Conservation (phyloP, 35 echinoderm and acorn worm species). For the Apostichopus japonicus region DNA sequence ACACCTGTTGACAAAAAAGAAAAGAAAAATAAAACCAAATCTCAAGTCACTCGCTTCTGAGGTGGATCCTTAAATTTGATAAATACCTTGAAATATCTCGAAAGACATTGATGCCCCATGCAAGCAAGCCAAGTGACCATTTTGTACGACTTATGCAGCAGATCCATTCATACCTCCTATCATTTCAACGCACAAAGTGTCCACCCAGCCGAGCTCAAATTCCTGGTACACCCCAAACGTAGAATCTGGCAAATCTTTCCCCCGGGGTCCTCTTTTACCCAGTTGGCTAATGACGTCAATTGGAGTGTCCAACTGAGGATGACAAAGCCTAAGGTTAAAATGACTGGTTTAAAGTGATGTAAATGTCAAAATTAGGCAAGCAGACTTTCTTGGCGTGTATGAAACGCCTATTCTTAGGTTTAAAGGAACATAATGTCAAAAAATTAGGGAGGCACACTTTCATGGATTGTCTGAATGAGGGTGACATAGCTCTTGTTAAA, state of each 20-base stretch:
- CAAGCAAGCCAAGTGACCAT: neutral
- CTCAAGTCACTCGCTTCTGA: neutral
- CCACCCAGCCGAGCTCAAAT: slow-evolving; percentile 12
- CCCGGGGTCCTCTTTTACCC: slow-evolving; percentile 32
- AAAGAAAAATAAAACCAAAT: too few relatives aligned
- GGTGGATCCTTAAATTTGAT: neutral
- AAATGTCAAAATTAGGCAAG: too few relatives aligned
- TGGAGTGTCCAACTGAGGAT: slow-evolving; percentile 10
- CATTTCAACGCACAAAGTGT: slow-evolving; percentile 38
- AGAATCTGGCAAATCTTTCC: slow-evolving; percentile 17
- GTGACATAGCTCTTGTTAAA: too few relatives aligned
- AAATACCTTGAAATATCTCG: neutral
- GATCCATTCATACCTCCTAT: neutral
- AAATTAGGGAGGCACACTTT: neutral
- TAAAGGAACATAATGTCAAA: slow-evolving; percentile 30
- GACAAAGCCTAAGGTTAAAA: neutral
- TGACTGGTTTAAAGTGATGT: too few relatives aligned
- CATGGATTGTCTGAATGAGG: too few relatives aligned
- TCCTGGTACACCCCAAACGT: slow-evolving; percentile 12
- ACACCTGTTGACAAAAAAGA: too few relatives aligned
- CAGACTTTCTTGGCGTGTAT: too few relatives aligned
- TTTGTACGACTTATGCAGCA: slow-evolving; percentile 10
- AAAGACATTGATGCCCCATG: neutral
- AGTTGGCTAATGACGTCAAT: slow-evolving; percentile 47
- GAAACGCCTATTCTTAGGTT: neutral